These are phyloP conservation scores for Microcebus ravelobensis DNA, from an alignment of 2,113 vertebrate species.

Conservation along the genomic window DNA sequence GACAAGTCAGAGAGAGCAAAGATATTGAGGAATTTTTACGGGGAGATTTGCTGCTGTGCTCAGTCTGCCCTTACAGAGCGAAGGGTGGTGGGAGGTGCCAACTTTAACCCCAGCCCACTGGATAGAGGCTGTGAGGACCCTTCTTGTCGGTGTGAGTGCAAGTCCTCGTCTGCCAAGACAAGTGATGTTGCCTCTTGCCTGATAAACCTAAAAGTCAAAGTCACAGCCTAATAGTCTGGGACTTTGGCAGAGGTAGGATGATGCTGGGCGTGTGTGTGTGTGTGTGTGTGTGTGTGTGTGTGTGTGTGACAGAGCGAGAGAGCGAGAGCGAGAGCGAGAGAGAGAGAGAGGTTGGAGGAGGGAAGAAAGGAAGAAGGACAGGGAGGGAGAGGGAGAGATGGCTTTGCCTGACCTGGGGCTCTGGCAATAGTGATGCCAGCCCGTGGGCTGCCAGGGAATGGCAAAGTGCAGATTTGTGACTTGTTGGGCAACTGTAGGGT, in stretches of 20 bases:
- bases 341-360: not conserved
- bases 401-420: not conserved
- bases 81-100: too few species aligned
- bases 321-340: not conserved
- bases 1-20: not conserved
- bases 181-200: too few species aligned
- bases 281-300: too few species aligned
- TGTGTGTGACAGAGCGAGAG: too few species aligned
- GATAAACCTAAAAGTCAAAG: not conserved
- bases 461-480: not conserved
- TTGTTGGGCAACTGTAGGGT: not conserved
- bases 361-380: too few species aligned
- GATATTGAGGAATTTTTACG: not conserved
- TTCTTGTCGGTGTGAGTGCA: too few species aligned
- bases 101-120: too few species aligned
- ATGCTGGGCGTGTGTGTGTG: too few species aligned
- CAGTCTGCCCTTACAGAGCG: too few species aligned
- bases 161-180: too few species aligned
- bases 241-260: not conserved
- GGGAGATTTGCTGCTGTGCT: too few species aligned
- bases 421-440: not conserved
- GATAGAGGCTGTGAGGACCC: too few species aligned
- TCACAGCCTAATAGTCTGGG: not conserved
- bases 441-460: not conserved
- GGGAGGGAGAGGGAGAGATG: not conserved